Percentiles rank a stretch among this genome's conserved stretches.
Conservation (phyloP, 2,797 vertebrate genomes). For the Poecilia gillii region DNA sequence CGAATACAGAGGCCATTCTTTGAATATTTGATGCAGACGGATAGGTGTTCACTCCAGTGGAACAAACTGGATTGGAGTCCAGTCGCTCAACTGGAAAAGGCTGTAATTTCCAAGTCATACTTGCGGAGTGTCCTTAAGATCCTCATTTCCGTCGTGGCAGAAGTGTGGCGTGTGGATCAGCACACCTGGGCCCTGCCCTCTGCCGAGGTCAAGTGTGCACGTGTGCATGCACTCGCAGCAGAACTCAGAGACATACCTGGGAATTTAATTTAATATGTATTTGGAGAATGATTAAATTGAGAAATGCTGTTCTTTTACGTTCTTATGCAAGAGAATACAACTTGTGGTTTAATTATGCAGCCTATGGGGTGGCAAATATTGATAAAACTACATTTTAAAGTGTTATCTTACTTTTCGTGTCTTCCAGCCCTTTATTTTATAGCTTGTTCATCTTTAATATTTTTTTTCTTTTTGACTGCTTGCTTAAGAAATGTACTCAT, state of each 20-base stretch:
- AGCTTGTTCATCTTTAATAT: background rate
- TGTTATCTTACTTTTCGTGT: background rate
- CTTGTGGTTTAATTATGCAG: background rate
- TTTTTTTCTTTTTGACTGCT: background rate
- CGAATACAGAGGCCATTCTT: conserved; percentile 75
- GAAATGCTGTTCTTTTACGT: background rate
- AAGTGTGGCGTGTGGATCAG: conserved; percentile 49
- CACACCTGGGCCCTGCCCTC: conserved; percentile 58
- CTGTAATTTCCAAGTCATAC: conserved; percentile 77
- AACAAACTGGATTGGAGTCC: conserved; percentile 84
- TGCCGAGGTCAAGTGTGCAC: conserved; percentile 28
- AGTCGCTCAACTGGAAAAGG: conserved; percentile 81
- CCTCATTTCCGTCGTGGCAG: conserved; percentile 70
- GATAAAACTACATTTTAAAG: background rate
- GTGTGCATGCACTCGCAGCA: background rate
- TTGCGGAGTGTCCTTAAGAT: conserved; percentile 67
- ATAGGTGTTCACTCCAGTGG: conserved; percentile 83
- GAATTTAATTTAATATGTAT: background rate
- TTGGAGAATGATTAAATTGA: background rate
- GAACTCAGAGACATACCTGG: background rate
- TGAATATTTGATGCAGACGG: conserved; percentile 87
- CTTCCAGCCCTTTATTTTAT: background rate
- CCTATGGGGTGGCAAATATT: background rate
- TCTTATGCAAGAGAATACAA: background rate
- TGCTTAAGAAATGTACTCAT: background rate